These are phyloP conservation scores for Isotomurus palustris DNA, from an alignment of 2,888 invertebrate species.

Conservation along the genomic window DNA sequence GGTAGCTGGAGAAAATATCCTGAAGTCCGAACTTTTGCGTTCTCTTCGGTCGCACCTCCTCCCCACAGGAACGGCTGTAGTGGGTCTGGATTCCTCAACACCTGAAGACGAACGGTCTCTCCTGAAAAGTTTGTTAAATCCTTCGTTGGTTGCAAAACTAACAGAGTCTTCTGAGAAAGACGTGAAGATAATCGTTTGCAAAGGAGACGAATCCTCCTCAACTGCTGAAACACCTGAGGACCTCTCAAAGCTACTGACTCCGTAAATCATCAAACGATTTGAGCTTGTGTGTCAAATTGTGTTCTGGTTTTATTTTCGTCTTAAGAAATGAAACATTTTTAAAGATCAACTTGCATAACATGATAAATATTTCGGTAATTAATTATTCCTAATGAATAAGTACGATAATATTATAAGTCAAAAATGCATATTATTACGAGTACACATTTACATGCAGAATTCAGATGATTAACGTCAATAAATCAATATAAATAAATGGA, in stretches of 20 bases:
- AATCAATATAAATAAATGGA: neutral
- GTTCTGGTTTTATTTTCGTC: too few species aligned
- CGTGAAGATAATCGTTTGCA: neutral
- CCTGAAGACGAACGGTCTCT: neutral
- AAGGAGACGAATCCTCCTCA: neutral
- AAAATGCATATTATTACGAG: neutral
- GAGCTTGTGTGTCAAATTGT: too few species aligned
- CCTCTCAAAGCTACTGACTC: neutral
- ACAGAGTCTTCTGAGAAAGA: neutral
- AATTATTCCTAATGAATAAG: neutral
- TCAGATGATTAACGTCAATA: neutral
- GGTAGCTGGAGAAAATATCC: conserved; percentile 10
- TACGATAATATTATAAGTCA: neutral
- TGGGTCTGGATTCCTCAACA: conserved; percentile 9
- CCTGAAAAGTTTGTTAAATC: conserved; percentile 2
- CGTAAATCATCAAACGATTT: too few species aligned
- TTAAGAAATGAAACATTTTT: neutral
- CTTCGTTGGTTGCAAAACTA: neutral
- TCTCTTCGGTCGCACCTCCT: conserved; percentile 19
- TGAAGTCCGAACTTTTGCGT: conserved; percentile 3
- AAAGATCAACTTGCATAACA: neutral
- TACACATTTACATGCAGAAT: neutral
- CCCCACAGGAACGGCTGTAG: conserved; percentile 19
- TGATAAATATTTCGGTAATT: too few species aligned
- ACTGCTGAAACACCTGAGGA: neutral